phyloP scores from a whole-genome alignment of 2,113 vertebrate species.

The sheep (Ovis aries) region DNA sequence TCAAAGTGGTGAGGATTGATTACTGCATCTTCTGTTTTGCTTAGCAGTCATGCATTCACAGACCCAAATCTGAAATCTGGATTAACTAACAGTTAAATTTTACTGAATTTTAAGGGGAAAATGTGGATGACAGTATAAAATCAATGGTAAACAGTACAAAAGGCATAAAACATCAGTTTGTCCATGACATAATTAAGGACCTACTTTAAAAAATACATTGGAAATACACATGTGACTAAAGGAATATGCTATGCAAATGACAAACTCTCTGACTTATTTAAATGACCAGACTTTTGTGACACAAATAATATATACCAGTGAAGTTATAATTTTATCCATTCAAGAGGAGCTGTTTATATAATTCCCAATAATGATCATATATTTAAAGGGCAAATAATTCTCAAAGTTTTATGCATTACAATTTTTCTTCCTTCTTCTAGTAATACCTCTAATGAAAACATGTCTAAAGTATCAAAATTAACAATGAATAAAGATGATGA shows the following conservation, averaged over 20 bases:
- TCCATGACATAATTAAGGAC: not conserved
- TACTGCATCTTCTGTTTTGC: not conserved
- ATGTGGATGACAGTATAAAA: not conserved
- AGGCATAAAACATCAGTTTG: not conserved
- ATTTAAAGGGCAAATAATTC: slow-evolving; percentile 16
- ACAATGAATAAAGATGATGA: not conserved
- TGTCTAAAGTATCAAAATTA: not conserved
- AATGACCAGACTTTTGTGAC: not conserved
- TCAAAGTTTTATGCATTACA: not conserved
- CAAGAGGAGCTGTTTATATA: not conserved
- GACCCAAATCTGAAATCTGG: not conserved
- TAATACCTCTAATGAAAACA: not conserved
- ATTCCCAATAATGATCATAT: not conserved
- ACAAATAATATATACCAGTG: not conserved
- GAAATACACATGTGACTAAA: not conserved
- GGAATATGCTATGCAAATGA: not conserved
- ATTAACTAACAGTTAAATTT: not conserved
- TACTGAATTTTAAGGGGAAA: not conserved
- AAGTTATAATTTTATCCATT: not conserved
- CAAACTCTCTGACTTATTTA: not conserved
- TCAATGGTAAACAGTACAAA: not conserved
- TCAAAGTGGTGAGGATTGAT: not conserved
- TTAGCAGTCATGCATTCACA: not conserved
- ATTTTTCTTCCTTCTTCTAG: not conserved
- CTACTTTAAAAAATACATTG: not conserved